Conservation (phyloP, 2,888 invertebrate species). For the Aquatica leii region DNA sequence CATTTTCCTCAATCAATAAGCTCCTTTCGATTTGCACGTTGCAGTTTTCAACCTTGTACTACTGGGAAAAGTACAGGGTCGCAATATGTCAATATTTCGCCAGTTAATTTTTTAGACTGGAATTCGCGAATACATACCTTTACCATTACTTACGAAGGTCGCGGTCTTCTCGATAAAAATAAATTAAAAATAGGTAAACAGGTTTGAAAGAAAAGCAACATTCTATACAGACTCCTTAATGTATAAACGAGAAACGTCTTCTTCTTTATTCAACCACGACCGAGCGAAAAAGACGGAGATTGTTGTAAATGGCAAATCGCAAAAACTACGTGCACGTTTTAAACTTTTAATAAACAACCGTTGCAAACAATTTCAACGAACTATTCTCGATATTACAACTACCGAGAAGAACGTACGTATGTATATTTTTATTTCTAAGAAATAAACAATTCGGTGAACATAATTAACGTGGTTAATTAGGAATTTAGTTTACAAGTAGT, state of each 20-base stretch:
- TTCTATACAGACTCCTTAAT: slow-evolving; percentile 22
- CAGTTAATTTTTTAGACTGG: too few species aligned
- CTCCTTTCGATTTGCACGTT: too few species aligned
- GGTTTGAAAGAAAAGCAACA: slow-evolving; percentile 33
- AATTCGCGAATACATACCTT: neutral
- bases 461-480: too few species aligned
- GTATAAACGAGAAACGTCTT: slow-evolving; percentile 22
- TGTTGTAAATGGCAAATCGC: too few species aligned
- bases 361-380: slow-evolving; percentile 14
- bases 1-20: neutral
- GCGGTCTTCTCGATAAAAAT: slow-evolving; percentile 31
- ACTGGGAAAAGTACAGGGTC: too few species aligned
- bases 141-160: slow-evolving; percentile 33
- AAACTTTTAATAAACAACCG: slow-evolving; percentile 18
- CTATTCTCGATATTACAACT: slow-evolving; percentile 3
- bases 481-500: neutral
- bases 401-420: neutral
- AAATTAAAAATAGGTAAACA: slow-evolving; percentile 37
- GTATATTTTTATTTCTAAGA: neutral
- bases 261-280: slow-evolving; percentile 21
- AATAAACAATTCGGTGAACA: too few species aligned
- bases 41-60: too few species aligned
- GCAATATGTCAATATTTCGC: too few species aligned
- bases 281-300: neutral
- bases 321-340: too few species aligned